Evolutionary conservation across 2,113 vertebrate genomes (phyloP), one percentile per base, ranked within the genome.

Genomic region (Silurus glanis): DNA sequence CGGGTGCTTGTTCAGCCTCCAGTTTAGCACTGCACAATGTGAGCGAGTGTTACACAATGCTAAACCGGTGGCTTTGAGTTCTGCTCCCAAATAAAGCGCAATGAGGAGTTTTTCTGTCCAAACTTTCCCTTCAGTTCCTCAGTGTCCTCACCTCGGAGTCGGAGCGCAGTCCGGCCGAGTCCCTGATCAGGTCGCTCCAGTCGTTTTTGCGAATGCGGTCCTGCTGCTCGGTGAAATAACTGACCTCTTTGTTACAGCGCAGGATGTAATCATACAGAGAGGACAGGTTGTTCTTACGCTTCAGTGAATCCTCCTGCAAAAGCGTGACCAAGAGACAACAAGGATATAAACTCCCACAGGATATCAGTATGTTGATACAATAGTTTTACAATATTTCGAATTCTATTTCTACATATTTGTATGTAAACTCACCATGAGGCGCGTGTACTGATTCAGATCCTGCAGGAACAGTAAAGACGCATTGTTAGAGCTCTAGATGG

Each of bases 201-300:
- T 99, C 97, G 89, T 96, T 95, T 89, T 94, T 94, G 83, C 97
- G 91, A 90, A 98, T 96, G 91, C 87, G 93, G 17, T 94, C 95
- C 94, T 99, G 96, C 92, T 96, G 96, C 0, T 95, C 94, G 0
- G 92, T 95, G 93, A 99, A 95, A 91, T 95, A 95, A 16, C 90
- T 72, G 92, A 98, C 93, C 94, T 98, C 97, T 91, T 96, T 97
- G 3, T 91, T 95, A 94, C 97, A 98, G 92, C 92, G 94, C 91
- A 99, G 97, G 87, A 99, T 94, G 94, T 97, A 97, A 8, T 97
- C 96, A 80, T 99, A 97, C 88, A 99, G 93, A 88, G 96, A 96
- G 84, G 95, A 93, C 91, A 99, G 94, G 90, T 95, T 89, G 72
- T 90, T 93, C 17, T 93, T 93, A 28, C 96, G 90, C 92, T 89